A percentile compares a stretch with the other conserved stretches of the same genome.
Evolutionary conservation across 2,888 invertebrate species (phyloP).

Genomic region (Aleiodes testaceus): DNA sequence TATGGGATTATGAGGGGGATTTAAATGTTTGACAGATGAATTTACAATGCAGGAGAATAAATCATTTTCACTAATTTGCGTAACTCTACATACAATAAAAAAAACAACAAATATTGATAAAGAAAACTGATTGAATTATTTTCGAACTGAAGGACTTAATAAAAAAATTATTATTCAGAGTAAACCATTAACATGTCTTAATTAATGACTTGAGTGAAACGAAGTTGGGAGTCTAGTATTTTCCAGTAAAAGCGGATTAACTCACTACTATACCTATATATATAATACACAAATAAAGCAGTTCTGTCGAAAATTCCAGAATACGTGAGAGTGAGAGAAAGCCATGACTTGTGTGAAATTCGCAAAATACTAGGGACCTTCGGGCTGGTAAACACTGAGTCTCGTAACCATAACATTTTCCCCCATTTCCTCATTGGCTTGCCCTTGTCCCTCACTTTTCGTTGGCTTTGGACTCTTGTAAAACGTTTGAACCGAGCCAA

Average conservation of each 20-base stretch:
- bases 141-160: no score
- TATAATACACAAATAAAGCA: slow-evolving; percentile 15
- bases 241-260: slow-evolving; percentile 25
- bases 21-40: no score
- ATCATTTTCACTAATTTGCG: no score
- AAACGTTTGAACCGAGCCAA: slow-evolving; percentile 21
- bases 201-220: slow-evolving; percentile 11
- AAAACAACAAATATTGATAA: no score
- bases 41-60: no score
- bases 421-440: background rate
- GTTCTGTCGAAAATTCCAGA: slow-evolving; percentile 18
- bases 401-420: slow-evolving; percentile 13
- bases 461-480: background rate
- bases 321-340: background rate
- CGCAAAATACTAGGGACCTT: background rate
- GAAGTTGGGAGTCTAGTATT: slow-evolving; percentile 14
- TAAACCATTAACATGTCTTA: background rate
- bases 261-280: background rate
- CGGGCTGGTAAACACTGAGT: background rate
- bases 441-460: no score
- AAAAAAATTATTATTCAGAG: background rate
- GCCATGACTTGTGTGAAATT: slow-evolving; percentile 1
- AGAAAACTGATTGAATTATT: no score
- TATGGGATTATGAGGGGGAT: no score
- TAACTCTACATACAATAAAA: no score